Base-by-base conservation (phyloP, 1,140 invertebrate species). In the Chionoecetes opilio region DNA sequence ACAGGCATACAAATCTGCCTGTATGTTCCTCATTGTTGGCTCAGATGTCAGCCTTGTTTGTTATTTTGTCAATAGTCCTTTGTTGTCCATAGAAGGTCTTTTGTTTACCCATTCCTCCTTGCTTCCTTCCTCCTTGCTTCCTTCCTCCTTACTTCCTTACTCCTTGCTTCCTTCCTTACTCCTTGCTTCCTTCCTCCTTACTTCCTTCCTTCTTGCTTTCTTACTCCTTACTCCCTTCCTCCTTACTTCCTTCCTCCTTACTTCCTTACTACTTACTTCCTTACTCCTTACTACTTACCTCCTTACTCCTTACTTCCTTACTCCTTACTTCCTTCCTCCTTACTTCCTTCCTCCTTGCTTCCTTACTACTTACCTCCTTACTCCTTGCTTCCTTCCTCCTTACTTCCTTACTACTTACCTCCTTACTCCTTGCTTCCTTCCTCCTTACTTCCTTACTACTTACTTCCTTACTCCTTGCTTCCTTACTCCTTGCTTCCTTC, bases 181-280 rank as follows among this genome's bases (percentile, higher is more conserved):
- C 29, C 86, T 38, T 6, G 17, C 32, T 21, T 26, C 29, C 86
- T 6, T 46, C 63, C 26, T 75, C 21, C 26, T 46, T 29, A 17
- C 29, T 63, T 26, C 53, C 26, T 21, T 21, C n/a, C 63, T n/a
- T 75, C 21, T 26, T n/a, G 63, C 26, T 5, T n/a, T 6, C 1
- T 31, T 5, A n/a, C 26, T n/a, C 29, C 9, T 8, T 75, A 6
- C 63, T 41, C 38, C 38, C 21, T 53, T 53, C 21, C 21, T 17
- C 3, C 21, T 8, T 75, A 17, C 9, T 63, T 8, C 89, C n/a
- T 34, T 75, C 2, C 26, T 3, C 21, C 6, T 41, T 84, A 11
- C 2, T 35, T 32, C 3, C 17, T 31, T 96, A 98, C 82, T 97
- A 32, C 14, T n/a, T n/a, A n/a, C 35, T 26, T 29, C 32, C 35